Evolutionary conservation across 2,113 vertebrate genomes (phyloP), one percentile per base, ranked within the genome.

Genomic region (Oryzias javanicus): DNA sequence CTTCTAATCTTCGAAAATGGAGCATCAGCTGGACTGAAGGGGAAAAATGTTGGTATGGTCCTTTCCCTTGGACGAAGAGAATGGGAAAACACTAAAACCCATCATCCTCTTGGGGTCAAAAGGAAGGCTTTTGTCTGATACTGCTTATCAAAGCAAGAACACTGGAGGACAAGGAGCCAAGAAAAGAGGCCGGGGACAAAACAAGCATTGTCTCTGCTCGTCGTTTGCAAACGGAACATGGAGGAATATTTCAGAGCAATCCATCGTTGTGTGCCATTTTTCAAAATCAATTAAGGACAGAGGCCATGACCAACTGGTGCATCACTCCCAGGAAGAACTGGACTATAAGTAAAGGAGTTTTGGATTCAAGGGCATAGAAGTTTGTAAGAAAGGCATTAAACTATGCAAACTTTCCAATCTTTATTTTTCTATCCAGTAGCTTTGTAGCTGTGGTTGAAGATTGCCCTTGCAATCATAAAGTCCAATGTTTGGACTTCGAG

Each of bases 261-360:
- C 68, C 70, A 60, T 56, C 70, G 62, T 74, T 67, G 55, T 65
- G 12, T 50, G 78, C 72, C 14, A 16, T 68, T 78, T 67, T 76
- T 78, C 67, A n/a, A 86, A 89, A 90, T 90, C 88, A 87, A 88
- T 90, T 90, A 87, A 76, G 74, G 70, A 60, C 7, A 61, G 49
- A 58, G 56, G 40, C 68, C n/a, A 55, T 72, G 74, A 52, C 70
- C 74, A 80, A 73, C 60, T 47, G 42, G 65, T 63, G 53, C 44
- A 63, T 66, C 44, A 42, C 59, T 44, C 55, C 22, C 57, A 47
- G 42, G 53, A 60, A 53, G 14, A 5, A 18, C 74, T 17, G 17
- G 13, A 18, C 42, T 57, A 22, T 20, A 41, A 69, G 42, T 45
- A 35, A 1, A 54, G 35, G 64, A 48, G 48, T 60, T 74, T 55